Evolutionary conservation across 2,888 invertebrate genomes (phyloP), one percentile per base, ranked within the genome.

Genomic region (Chymomyza caudatula): DNA sequence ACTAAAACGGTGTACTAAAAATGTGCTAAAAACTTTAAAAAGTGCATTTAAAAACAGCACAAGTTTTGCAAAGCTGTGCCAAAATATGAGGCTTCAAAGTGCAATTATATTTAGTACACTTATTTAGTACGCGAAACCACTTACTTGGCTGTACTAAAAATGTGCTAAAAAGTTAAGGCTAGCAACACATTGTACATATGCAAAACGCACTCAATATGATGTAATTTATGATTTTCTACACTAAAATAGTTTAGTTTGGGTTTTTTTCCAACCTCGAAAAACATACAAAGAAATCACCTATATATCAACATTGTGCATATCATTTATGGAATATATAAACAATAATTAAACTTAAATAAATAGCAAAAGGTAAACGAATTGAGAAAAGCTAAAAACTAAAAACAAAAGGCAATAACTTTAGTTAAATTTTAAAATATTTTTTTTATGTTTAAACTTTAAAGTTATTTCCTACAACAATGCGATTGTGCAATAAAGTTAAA

Each of bases 231-330:
- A 17, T 47, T 47, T 17, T 8, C 5, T 8, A 51, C 19, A 19
- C 5, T 4, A 51, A 19, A 22, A 6, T 19, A 51, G 8, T 51
- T 51, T 3, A 19, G 29, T 11, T 4, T 11, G n/a, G n/a, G n/a
- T 11, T 8, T 11, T 37, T 37, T 2, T 11, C 23, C 15, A 17
- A 44, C 6, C 22, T 20, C 4, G 4, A 44, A 51, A 54, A 15
- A 63, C 17, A 51, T 20, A 56, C 25, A 23, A 43, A 13, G 20
- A 23, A 23, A 29, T 25, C 63, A 25, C 44, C 53, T 25, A 58
- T 76, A 82, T 79, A 79, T 80, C 85, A 80, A 85, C 77, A 66
- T 73, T 77, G 83, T 80, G 80, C 80, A 80, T 80, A 80, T 80
- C 80, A 80, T 74, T 85, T 80, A 66, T 52, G 29, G 29, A 54